phyloP scores from a whole-genome alignment of 1,140 invertebrate species.

The Eueides isabella region DNA sequence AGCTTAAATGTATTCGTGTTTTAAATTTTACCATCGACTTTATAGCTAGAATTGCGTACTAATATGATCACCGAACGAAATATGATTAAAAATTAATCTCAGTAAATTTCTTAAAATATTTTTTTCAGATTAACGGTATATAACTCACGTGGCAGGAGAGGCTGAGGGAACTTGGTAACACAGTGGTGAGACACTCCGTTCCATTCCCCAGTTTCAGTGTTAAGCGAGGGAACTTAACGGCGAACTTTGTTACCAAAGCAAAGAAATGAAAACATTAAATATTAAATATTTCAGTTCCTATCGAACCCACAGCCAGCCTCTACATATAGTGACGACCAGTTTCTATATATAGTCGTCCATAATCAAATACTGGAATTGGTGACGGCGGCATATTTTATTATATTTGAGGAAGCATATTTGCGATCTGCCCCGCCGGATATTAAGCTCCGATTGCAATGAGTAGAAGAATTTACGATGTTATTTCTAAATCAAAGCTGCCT shows the following conservation, averaged over 20 bases:
- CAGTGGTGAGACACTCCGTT: background rate
- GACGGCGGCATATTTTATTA: constrained; percentile 54
- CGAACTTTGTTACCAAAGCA: background rate
- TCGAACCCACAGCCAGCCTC: background rate
- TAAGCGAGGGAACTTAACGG: background rate
- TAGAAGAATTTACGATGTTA: constrained; percentile 40
- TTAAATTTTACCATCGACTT: too few relatives aligned
- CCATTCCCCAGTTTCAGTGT: background rate
- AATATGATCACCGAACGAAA: background rate
- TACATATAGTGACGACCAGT: too few relatives aligned
- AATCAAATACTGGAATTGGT: constrained; percentile 34
- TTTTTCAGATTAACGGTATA: background rate
- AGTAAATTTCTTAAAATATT: too few relatives aligned
- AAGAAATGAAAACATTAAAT: background rate
- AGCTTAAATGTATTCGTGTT: too few relatives aligned
- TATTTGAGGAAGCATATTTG: constrained; percentile 63
- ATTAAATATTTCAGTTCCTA: background rate
- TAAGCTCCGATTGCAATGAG: constrained; percentile 52
- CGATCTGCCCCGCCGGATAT: constrained; percentile 54
- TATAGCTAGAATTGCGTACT: too few relatives aligned
- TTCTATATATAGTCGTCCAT: background rate
- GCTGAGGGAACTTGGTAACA: background rate
- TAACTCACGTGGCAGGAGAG: background rate
- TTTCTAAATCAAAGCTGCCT: constrained; percentile 28
- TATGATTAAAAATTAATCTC: background rate